Base-by-base conservation (phyloP, 2,888 invertebrate species). In the Lymantria dispar region DNA sequence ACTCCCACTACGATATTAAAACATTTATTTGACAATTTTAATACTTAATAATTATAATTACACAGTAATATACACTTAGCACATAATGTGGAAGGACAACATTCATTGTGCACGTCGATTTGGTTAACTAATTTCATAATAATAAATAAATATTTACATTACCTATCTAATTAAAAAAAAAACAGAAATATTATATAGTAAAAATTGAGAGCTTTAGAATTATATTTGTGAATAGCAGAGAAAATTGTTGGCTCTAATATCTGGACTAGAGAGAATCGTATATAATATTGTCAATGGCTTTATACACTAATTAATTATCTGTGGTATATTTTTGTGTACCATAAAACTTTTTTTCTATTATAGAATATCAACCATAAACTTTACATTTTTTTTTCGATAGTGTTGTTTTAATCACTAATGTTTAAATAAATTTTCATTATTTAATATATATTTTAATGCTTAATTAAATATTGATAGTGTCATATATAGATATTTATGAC, bases 131-230 rank as follows among this genome's bases (percentile, higher is more conserved):
- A 47, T 52, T 52, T 54, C 72, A 69, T 47, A 66, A 62, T 63
- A 62, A 76, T 72, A 72, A 71, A 66, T 66, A 67, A 76, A 64
- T 75, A 76, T 76, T 63, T 77, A 79, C 74, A 74, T 29, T 52
- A 14, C 12, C 10, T 43, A 12, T 33, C 10, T 33, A 10, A 7
- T 33, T 5, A 33, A 33, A 33, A 10, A 22, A 22, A 22, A 22
- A 22, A 22, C 22, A 33, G 33, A 33, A 33, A 33, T 33, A 33
- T 33, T 33, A 5, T 33, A 2, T 22, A 22, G 22, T 33, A 33
- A 10, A 33, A 33, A 10, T 33, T 33, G 33, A 33, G 33, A 33
- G 33, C 33, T 33, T 33, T 7, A 33, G 33, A 33, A 33, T 7
- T 7, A 1, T 29, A 41, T 55, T 14, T 13, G 22, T 42, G 10